Percentiles rank a stretch among this genome's conserved stretches.
Evolutionary conservation across 2,113 vertebrate genomes (phyloP).

Genomic region (Thamnophis sirtalis): DNA sequence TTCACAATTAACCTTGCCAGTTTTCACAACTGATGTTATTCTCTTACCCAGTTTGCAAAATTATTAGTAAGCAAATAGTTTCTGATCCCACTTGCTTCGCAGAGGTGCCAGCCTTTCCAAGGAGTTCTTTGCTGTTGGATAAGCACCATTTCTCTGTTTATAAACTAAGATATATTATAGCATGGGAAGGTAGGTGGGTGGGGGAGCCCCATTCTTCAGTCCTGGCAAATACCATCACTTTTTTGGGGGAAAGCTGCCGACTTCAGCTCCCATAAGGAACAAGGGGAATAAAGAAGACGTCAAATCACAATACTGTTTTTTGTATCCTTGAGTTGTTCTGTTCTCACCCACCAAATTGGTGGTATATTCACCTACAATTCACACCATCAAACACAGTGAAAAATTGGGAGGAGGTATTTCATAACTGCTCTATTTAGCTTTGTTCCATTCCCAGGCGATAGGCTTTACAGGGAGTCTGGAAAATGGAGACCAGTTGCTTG

Average conservation of each 20-base stretch:
- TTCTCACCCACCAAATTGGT: neutral
- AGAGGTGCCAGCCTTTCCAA: neutral
- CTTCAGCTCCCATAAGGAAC: neutral
- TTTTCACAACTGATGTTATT: neutral
- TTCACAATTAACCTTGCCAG: neutral
- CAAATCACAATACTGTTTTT: neutral
- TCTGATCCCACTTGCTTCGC: neutral
- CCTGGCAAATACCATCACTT: neutral
- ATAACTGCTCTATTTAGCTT: neutral
- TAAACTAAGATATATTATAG: neutral
- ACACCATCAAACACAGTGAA: neutral
- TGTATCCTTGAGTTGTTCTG: neutral
- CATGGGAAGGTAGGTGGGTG: neutral
- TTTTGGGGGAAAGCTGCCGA: neutral
- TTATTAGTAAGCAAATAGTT: neutral
- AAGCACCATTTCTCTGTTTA: neutral
- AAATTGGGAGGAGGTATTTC: neutral
- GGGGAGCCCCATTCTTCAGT: neutral
- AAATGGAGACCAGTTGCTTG: neutral
- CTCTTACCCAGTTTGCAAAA: neutral
- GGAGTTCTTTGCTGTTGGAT: neutral
- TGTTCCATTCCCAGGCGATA: neutral
- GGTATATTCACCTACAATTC: neutral
- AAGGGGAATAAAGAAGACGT: neutral
- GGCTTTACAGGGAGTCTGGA: neutral